Conservation (phyloP, 2,888 invertebrate species). For the Perithous albicinctus region DNA sequence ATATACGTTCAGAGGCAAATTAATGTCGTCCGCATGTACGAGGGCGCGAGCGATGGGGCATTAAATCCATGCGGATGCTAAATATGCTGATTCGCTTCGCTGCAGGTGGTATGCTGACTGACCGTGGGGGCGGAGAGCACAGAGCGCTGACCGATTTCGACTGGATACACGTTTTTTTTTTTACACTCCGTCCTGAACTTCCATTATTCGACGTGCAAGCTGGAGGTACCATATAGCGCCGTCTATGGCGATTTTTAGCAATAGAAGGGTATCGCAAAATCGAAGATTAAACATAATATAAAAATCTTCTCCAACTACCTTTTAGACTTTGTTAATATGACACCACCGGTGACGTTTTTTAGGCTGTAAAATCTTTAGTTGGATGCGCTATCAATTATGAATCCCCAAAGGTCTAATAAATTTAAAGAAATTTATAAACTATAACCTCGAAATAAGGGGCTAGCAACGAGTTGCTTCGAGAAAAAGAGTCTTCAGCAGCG, state of each 20-base stretch:
- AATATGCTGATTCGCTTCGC: conserved; percentile 78
- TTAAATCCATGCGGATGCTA: conserved; percentile 77
- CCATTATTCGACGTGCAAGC: conserved; percentile 21
- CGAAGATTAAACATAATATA: not conserved
- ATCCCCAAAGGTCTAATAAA: no score
- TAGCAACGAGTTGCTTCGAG: no score
- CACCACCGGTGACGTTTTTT: not conserved
- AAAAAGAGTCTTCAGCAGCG: no score
- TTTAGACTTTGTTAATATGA: not conserved
- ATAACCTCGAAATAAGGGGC: no score
- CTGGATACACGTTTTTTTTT: conserved; percentile 52
- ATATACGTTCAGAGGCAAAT: conserved; percentile 70
- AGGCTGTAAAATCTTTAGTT: not conserved
- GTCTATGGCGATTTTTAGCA: not conserved
- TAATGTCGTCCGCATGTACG: conserved; percentile 71
- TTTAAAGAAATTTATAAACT: no score
- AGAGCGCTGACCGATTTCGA: conserved; percentile 75
- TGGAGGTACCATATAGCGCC: not conserved
- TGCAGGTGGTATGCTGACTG: conserved; percentile 75
- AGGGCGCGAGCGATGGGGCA: conserved; percentile 69
- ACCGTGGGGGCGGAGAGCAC: conserved; percentile 61
- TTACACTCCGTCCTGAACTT: conserved; percentile 3
- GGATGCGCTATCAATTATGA: not conserved
- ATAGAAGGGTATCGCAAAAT: not conserved
- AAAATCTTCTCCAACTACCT: not conserved